A percentile compares a stretch with the other conserved stretches of the same genome.
These are phyloP conservation scores for Bolborhynchus lineola DNA, from an alignment of 2,113 vertebrate species.

Conservation along the genomic window DNA sequence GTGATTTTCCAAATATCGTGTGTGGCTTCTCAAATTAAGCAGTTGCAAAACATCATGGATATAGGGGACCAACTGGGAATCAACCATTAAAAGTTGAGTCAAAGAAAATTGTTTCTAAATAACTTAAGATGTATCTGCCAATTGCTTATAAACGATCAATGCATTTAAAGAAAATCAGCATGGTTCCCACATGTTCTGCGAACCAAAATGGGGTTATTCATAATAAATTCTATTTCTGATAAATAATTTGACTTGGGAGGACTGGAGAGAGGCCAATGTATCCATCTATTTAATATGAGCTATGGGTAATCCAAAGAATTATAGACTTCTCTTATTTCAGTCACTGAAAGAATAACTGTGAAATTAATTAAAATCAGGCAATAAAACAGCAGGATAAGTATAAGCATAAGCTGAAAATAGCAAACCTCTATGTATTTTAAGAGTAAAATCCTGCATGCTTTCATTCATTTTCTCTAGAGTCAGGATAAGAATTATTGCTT, in stretches of 20 bases:
- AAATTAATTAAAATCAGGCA: constrained; percentile 25
- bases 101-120: constrained; percentile 31
- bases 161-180: constrained; percentile 31
- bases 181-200: constrained; percentile 8
- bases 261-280: constrained; percentile 50
- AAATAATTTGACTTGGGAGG: constrained; percentile 40
- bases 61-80: not conserved
- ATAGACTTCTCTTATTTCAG: not conserved
- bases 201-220: constrained; percentile 36
- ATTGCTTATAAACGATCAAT: constrained; percentile 12
- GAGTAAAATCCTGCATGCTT: not conserved
- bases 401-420: not conserved
- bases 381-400: not conserved
- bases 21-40: not conserved
- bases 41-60: not conserved
- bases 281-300: constrained; percentile 58
- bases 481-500: not conserved
- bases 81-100: not conserved
- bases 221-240: constrained; percentile 49
- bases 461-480: not conserved
- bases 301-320: constrained; percentile 23
- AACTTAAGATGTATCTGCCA: not conserved
- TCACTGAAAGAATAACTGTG: constrained; percentile 18
- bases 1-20: not conserved
- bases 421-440: not conserved